Conservation (phyloP, 2,113 vertebrate species). For the Microcebus murinus region DNA sequence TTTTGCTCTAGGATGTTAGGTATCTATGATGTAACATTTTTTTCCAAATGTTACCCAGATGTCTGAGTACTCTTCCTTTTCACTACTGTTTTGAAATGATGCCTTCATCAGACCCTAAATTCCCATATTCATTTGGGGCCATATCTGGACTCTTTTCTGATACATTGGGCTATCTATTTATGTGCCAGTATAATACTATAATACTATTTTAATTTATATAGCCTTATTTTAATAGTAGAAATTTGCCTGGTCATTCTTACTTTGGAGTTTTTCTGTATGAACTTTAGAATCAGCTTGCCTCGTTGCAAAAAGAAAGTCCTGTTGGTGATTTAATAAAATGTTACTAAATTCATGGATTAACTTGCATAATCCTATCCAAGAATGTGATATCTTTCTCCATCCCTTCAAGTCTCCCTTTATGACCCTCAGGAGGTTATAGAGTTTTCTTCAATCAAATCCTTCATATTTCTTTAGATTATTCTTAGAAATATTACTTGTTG, state of each 20-base stretch:
- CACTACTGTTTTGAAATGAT: not conserved
- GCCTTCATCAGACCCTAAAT: conserved; percentile 5
- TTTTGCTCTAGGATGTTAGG: not conserved
- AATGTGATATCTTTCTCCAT: not conserved
- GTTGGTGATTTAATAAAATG: not conserved
- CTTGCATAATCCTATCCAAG: not conserved
- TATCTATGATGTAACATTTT: not conserved
- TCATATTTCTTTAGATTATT: not conserved
- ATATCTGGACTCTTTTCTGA: not conserved
- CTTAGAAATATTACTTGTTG: not conserved
- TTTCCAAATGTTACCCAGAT: not conserved
- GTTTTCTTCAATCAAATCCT: not conserved
- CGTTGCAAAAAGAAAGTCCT: not conserved
- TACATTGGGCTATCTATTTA: not conserved
- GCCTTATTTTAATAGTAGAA: not conserved
- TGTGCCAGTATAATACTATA: not conserved
- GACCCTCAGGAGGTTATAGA: not conserved
- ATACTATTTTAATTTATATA: not conserved
- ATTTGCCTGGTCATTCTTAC: not conserved
- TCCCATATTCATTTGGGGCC: not conserved
- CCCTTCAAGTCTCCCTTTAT: not conserved
- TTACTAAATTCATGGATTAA: not conserved
- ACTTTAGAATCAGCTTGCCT: not conserved
- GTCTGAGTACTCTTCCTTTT: not conserved
- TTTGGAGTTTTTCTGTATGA: not conserved